Conservation (phyloP, 2,888 invertebrate genomes). For the Caenorhabditis zanzibari region DNA sequence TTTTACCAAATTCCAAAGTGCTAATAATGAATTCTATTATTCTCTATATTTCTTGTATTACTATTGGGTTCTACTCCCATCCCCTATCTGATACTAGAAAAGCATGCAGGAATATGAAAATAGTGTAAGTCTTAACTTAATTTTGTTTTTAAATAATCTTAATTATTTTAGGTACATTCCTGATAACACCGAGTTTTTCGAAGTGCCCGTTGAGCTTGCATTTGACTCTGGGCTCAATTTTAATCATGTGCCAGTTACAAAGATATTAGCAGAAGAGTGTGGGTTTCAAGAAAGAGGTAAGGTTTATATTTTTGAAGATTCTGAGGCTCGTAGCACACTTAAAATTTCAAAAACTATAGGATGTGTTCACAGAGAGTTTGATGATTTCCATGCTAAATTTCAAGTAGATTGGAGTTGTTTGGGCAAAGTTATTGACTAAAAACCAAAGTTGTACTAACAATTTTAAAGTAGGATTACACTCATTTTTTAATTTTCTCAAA, state of each 20-base stretch:
- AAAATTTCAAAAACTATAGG: too few relatives aligned
- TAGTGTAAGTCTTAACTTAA: neutral
- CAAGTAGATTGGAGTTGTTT: too few relatives aligned
- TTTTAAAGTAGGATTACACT: too few relatives aligned
- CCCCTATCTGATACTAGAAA: neutral
- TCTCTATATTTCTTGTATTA: neutral
- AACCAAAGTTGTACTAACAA: too few relatives aligned
- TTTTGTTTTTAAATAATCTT: neutral
- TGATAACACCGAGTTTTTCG: neutral
- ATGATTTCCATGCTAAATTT: too few relatives aligned
- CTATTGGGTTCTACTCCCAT: neutral
- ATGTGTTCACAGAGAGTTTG: too few relatives aligned
- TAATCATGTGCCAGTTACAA: constrained; percentile 18
- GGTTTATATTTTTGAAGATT: too few relatives aligned
- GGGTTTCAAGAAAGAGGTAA: constrained; percentile 17
- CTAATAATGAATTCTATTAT: too few relatives aligned
- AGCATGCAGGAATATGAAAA: neutral
- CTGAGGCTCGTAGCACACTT: too few relatives aligned
- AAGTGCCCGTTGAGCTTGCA: constrained; percentile 14
- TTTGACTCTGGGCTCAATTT: constrained; percentile 32
- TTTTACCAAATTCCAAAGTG: too few relatives aligned
- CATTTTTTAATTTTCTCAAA: too few relatives aligned
- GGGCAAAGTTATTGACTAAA: too few relatives aligned
- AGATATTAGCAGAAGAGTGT: constrained; percentile 45
- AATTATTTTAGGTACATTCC: constrained; percentile 43